Evolutionary conservation across 2,888 invertebrate genomes (phyloP).

Genomic region (Strigamia maritima): DNA sequence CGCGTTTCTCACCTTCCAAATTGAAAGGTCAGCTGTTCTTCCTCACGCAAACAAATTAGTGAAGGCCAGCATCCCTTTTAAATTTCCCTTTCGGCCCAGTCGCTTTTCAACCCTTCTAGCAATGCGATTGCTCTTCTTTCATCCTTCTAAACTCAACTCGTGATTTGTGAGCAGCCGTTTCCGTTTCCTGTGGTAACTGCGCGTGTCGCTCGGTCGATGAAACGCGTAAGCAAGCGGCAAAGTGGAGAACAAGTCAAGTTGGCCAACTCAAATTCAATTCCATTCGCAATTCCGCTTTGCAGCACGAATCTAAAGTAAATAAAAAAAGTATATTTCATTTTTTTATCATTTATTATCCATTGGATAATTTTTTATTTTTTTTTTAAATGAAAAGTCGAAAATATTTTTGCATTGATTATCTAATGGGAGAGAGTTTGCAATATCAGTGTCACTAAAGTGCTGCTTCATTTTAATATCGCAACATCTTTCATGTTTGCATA

Average conservation of each 20-base stretch:
- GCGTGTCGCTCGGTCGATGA: constrained; percentile 34
- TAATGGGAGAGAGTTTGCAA: neutral
- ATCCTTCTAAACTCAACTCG: constrained; percentile 8
- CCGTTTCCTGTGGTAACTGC: constrained; percentile 32
- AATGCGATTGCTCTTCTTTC: constrained; percentile 1
- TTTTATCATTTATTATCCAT: neutral
- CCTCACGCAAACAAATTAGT: neutral
- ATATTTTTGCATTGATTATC: neutral
- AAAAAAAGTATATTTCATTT: too few species aligned
- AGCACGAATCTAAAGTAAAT: neutral
- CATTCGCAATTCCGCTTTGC: neutral
- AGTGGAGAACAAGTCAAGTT: constrained; percentile 26
- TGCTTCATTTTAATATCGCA: constrained; percentile 17
- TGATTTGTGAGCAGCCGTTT: constrained; percentile 34
- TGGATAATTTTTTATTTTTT: neutral
- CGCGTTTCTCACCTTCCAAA: constrained; percentile 10
- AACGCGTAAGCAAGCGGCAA: constrained; percentile 32
- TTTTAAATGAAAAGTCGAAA: neutral
- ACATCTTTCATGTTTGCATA: constrained; percentile 15
- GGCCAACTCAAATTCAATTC: constrained; percentile 22
- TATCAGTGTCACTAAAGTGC: neutral
- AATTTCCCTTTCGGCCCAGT: constrained; percentile 11
- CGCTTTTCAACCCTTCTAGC: constrained; percentile 1
- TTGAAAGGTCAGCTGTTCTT: constrained; percentile 2
- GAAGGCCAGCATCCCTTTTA: constrained; percentile 6